A percentile compares a stretch with the other conserved stretches of the same genome.
phyloP scores from a whole-genome alignment of 2,797 vertebrate genomes.

The Falco cherrug region DNA sequence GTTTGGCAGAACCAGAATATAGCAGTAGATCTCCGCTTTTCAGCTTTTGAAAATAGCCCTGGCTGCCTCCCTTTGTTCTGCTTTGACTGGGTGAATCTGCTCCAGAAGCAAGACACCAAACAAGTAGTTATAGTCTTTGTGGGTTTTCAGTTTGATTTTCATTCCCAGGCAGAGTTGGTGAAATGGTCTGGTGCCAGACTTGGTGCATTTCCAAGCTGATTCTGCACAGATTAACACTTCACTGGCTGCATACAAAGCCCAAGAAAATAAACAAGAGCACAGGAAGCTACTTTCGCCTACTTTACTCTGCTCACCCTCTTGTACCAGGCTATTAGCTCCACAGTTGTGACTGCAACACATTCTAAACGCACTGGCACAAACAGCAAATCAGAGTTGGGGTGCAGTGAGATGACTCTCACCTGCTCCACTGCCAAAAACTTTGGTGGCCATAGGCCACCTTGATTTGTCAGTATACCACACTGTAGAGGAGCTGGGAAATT shows the following conservation, averaged over 20 bases:
- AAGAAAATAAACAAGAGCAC: not conserved
- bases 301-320: accelerated
- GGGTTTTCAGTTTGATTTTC: not conserved
- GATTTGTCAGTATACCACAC: not conserved
- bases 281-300: not conserved
- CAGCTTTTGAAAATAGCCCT: not conserved
- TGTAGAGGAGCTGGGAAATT: not conserved
- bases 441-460: not conserved
- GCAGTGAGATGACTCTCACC: not conserved
- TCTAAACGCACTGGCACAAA: accelerated
- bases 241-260: not conserved
- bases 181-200: conserved; percentile 18
- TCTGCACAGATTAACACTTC: conserved; percentile 15
- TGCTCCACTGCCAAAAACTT: not conserved
- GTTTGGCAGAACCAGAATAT: not conserved
- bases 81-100: not conserved
- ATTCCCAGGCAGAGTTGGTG: not conserved
- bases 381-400: accelerated
- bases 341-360: not conserved
- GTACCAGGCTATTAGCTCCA: not conserved
- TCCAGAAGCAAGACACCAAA: not conserved
- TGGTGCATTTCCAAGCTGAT: not conserved
- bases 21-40: not conserved
- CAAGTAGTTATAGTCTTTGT: not conserved
- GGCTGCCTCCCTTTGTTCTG: not conserved